Evolutionary conservation across 2,888 invertebrate species (phyloP), one percentile per base, ranked within the genome.

Genomic region (Stenodera caucasica): DNA sequence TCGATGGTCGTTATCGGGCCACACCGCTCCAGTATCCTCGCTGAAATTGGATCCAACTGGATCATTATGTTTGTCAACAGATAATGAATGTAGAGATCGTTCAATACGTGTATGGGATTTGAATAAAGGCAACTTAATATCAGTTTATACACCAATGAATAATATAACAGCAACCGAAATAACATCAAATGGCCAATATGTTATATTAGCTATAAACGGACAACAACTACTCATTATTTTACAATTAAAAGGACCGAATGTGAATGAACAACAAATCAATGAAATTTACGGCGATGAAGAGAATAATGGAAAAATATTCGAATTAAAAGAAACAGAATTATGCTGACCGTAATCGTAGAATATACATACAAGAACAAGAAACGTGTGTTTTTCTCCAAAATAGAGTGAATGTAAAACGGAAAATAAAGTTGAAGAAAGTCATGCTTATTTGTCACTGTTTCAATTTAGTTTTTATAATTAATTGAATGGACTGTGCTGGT

Each of bases 41-140:
- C 84, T 94, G 64, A 85, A 89, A 70, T 82, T 94, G 70, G 90
- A 92, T 71, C 87, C 88, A 54, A 82, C 86, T 1, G 92, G 93
- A 32, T 86, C 85, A 52, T 84, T 88, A 56, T 87, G 92, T 70
- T 82, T 94, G 66, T 92, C 94, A 6, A 86, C 87, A 14, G 92
- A 92, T 78, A 85, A 86, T 58, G 83, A 86, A 64, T 87, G 90
- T 62, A 81, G 86, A 57, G 94, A 94, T 79, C 83, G 86, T 52
- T 90, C 91, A 32, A 86, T 94, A 63, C 83, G 93, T 57, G 83
- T 93, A 18, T 94, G 94, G 94, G 90, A 93, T 80, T 80, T 93
- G 18, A 86, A 87, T 70, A 86, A 88, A 75, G 92, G 92, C 52
- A 88, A 88, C 77, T 83, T 91, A 57, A 82, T 92, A 75, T 89